Conservation (phyloP, 2,888 invertebrate species). For the Ormyrus labotus region DNA sequence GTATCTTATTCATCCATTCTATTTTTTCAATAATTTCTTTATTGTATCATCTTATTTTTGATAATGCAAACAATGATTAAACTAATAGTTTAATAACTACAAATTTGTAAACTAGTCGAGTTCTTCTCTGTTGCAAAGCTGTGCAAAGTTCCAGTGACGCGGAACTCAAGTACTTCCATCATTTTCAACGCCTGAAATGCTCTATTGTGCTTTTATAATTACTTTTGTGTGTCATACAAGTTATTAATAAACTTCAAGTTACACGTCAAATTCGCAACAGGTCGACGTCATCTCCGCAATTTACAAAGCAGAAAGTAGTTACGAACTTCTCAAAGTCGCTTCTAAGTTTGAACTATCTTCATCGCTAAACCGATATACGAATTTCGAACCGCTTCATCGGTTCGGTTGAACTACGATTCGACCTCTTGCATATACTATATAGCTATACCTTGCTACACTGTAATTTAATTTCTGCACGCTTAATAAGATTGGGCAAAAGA, state of each 20-base stretch:
- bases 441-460: slow-evolving; percentile 16
- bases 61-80: too few species aligned
- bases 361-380: slow-evolving; percentile 45
- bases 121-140: too few species aligned
- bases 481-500: slow-evolving; percentile 34
- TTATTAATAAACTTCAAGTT: slow-evolving; percentile 35
- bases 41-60: too few species aligned
- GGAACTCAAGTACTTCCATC: too few species aligned
- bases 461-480: slow-evolving; percentile 47
- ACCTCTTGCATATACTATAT: slow-evolving; percentile 2
- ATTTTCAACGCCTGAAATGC: neutral
- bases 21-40: too few species aligned
- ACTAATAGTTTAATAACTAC: too few species aligned
- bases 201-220: slow-evolving; percentile 6
- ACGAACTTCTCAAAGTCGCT: slow-evolving; percentile 48
- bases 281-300: slow-evolving; percentile 38
- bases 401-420: slow-evolving; percentile 43
- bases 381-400: slow-evolving; percentile 50
- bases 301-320: slow-evolving; percentile 54
- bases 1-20: too few species aligned
- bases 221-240: slow-evolving; percentile 12
- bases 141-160: too few species aligned
- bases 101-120: too few species aligned
- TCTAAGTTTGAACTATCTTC: slow-evolving; percentile 53
- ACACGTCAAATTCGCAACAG: slow-evolving; percentile 48